These are phyloP conservation scores for Micrastur ruficollis DNA, from an alignment of 2,797 vertebrate genomes.

Conservation along the genomic window DNA sequence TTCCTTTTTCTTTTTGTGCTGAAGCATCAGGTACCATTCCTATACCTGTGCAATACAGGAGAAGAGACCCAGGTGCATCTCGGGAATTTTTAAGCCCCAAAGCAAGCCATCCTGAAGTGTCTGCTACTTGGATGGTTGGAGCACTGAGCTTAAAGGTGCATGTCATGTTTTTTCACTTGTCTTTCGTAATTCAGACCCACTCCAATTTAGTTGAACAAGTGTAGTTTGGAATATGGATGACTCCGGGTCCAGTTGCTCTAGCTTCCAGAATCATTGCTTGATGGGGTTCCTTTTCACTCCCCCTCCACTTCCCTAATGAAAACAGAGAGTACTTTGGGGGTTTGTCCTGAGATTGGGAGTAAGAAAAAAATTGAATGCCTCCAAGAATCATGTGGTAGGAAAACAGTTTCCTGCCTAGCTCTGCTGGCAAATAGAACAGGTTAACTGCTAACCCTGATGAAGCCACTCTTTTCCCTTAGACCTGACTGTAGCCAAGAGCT, in stretches of 20 bases:
- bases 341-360: neutral
- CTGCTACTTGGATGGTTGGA: neutral
- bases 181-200: neutral
- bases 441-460: neutral
- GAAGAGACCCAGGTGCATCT: neutral
- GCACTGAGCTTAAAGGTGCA: neutral
- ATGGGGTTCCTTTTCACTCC: neutral
- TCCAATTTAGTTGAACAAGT: neutral
- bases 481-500: neutral
- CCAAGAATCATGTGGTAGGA: neutral
- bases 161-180: accelerated
- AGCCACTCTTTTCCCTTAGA: neutral
- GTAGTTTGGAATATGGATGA: neutral
- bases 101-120: neutral
- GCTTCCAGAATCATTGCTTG: neutral
- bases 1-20: neutral
- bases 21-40: neutral
- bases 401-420: neutral
- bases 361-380: neutral
- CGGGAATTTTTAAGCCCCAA: neutral
- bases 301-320: neutral
- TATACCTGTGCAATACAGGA: neutral
- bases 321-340: neutral
- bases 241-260: neutral
- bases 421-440: accelerated